These are phyloP conservation scores for Cyphomyrmex costatus DNA, from an alignment of 1,140 invertebrate genomes.

Conservation along the genomic window DNA sequence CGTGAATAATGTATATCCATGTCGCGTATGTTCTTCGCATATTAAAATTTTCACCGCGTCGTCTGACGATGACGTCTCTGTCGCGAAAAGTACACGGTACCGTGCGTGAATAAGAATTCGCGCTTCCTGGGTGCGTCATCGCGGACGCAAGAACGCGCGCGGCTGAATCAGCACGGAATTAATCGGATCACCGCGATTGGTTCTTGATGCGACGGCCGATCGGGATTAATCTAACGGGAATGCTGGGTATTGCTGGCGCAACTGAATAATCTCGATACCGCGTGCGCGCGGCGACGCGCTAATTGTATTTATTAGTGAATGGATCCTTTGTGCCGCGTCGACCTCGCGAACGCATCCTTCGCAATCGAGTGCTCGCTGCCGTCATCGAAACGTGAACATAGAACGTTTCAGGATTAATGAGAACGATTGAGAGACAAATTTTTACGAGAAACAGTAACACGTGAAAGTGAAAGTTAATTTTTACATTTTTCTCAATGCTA, in stretches of 20 bases:
- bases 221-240: conserved; percentile 50
- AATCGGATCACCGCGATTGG: conserved; percentile 26
- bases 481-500: background rate
- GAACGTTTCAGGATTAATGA: conserved; percentile 28
- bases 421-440: conserved; percentile 7
- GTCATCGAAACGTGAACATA: conserved; percentile 4
- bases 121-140: conserved; percentile 27
- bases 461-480: conserved; percentile 1
- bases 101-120: background rate
- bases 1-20: conserved; percentile 48
- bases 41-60: conserved; percentile 50
- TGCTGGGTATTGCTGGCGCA: conserved; percentile 24
- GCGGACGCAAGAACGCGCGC: conserved; percentile 9
- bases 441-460: background rate
- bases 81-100: conserved; percentile 1
- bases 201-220: conserved; percentile 27
- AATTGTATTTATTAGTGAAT: conserved; percentile 65
- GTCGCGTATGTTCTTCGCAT: background rate
- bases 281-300: conserved; percentile 8
- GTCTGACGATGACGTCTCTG: conserved; percentile 1
- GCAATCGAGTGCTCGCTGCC: background rate
- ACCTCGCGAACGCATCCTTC: conserved; percentile 44
- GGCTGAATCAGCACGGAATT: conserved; percentile 51
- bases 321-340: conserved; percentile 32
- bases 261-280: conserved; percentile 44